These are phyloP conservation scores for Asobara japonica DNA, from an alignment of 1,140 invertebrate genomes.

Conservation along the genomic window DNA sequence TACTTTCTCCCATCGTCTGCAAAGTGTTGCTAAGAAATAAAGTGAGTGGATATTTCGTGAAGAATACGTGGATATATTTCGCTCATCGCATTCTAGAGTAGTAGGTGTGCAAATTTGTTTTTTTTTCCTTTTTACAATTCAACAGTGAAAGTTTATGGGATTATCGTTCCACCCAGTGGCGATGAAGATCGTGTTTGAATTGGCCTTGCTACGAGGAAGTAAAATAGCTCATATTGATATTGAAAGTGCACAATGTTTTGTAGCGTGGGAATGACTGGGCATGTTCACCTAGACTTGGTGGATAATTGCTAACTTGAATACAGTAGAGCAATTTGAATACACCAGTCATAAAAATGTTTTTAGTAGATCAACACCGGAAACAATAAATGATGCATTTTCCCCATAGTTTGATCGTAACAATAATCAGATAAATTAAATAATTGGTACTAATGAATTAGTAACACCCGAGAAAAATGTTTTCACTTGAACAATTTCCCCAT, in stretches of 20 bases:
- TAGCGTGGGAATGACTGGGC: not conserved
- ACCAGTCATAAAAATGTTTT: too few relatives aligned
- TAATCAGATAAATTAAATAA: not conserved
- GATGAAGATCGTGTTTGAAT: conserved; percentile 14
- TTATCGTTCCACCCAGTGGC: conserved; percentile 15
- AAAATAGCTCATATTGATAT: conserved; percentile 14
- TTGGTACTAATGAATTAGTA: not conserved
- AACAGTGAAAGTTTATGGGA: conserved; percentile 15
- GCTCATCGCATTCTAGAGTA: not conserved
- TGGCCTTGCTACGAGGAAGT: conserved; percentile 19
- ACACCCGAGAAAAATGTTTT: not conserved
- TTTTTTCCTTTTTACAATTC: conserved; percentile 24
- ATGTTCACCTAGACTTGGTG: not conserved
- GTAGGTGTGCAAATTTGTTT: conserved; percentile 22
- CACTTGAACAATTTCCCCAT: not conserved
- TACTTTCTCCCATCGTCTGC: not conserved
- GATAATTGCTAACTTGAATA: not conserved
- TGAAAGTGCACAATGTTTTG: not conserved
- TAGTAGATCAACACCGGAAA: too few relatives aligned
- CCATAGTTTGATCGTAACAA: not conserved
- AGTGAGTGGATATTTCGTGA: not conserved
- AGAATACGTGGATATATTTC: not conserved
- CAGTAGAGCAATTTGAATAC: too few relatives aligned
- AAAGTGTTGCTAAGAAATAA: not conserved
- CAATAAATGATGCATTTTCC: too few relatives aligned